Evolutionary conservation across 2,113 vertebrate genomes (phyloP).

Genomic region (Tetrao urogallus): DNA sequence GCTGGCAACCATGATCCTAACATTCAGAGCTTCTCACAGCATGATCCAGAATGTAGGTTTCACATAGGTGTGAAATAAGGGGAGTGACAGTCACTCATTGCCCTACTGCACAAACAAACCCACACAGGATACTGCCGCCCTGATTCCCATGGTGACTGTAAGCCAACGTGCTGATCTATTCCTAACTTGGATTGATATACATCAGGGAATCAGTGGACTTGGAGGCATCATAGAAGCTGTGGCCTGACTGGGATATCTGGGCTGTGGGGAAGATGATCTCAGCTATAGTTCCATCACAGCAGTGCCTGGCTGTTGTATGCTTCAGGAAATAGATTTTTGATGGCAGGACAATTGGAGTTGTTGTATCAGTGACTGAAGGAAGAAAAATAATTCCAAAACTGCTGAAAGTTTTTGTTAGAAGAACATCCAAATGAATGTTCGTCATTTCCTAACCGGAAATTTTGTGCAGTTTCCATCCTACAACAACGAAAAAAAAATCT

Average conservation of each 20-base stretch:
- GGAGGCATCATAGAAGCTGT: not conserved
- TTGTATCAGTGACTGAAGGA: not conserved
- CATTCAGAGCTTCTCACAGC: fast-evolving
- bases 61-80: not conserved
- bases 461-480: slow-evolving; percentile 11
- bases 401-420: slow-evolving; percentile 11
- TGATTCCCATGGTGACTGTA: not conserved
- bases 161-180: not conserved
- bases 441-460: slow-evolving; percentile 27
- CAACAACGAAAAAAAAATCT: not conserved
- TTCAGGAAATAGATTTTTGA: not conserved
- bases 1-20: not conserved
- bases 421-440: slow-evolving; percentile 42
- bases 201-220: not conserved
- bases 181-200: not conserved
- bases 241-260: not conserved
- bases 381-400: not conserved
- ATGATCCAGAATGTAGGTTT: not conserved
- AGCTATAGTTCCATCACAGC: not conserved
- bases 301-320: not conserved
- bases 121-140: not conserved
- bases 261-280: not conserved
- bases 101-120: not conserved
- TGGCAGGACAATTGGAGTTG: not conserved
- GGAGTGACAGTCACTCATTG: not conserved